Evolutionary conservation across 92 coral and sea anemone species (phyloP).

Genomic region (Metridium senile): DNA sequence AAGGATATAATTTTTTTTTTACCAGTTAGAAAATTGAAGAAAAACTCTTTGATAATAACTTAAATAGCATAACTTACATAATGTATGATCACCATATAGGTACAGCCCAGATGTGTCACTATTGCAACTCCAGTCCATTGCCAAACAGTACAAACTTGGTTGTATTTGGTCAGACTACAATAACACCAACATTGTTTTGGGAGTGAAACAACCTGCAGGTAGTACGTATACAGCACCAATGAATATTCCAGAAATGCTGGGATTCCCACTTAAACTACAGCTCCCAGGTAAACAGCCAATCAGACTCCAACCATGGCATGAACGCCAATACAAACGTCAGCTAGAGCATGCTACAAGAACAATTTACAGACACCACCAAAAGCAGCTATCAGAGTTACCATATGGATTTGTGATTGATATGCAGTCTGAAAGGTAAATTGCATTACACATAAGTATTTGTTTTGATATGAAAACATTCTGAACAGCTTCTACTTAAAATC

Average conservation of each 20-base stretch:
- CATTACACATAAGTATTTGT: no score
- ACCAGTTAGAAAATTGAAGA: no score
- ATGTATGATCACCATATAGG: not conserved
- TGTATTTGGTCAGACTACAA: constrained; percentile 27
- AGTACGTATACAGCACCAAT: not conserved
- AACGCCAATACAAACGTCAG: constrained; percentile 20
- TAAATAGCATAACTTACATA: not conserved
- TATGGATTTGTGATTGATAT: constrained; percentile 50
- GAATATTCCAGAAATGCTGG: constrained; percentile 14
- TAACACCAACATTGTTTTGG: constrained; percentile 27
- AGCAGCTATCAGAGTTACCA: constrained; percentile 31
- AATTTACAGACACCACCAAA: constrained; percentile 31
- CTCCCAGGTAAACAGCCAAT: constrained; percentile 1
- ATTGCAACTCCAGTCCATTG: constrained; percentile 20
- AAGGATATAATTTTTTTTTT: no score
- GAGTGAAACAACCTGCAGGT: constrained; percentile 16
- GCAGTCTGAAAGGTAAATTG: constrained; percentile 20
- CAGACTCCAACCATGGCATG: constrained; percentile 41
- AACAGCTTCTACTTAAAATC: no score
- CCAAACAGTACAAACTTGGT: constrained; percentile 24
- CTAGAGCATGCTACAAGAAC: constrained; percentile 30
- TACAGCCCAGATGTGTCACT: constrained; percentile 36
- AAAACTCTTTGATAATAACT: no score
- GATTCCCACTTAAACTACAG: constrained; percentile 31
- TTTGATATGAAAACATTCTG: no score